Evolutionary conservation across 2,113 vertebrate genomes (phyloP).

Genomic region (Mirounga angustirostris): DNA sequence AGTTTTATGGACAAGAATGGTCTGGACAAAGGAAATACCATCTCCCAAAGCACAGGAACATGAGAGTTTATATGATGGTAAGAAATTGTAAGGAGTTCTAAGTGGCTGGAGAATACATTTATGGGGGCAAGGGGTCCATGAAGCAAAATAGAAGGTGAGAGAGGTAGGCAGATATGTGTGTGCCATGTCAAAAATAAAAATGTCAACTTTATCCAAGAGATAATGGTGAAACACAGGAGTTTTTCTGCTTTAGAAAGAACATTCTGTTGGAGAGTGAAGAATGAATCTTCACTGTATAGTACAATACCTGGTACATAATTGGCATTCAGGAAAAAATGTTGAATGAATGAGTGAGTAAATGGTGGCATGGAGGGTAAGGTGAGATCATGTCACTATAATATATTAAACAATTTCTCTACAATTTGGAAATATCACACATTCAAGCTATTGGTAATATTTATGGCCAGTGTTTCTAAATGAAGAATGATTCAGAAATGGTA

Average conservation of each 20-base stretch:
- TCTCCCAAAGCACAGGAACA: background rate
- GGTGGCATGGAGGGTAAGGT: background rate
- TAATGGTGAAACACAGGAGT: background rate
- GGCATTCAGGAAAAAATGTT: background rate
- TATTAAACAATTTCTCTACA: background rate
- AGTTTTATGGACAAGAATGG: background rate
- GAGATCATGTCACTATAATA: background rate
- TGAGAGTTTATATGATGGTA: background rate
- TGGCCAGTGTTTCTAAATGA: background rate
- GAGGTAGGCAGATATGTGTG: background rate
- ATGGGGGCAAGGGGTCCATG: background rate
- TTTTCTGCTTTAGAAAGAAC: background rate
- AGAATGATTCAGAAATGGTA: background rate
- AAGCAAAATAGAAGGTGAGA: background rate
- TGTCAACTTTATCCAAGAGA: background rate
- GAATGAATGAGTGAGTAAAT: background rate
- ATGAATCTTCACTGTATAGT: background rate
- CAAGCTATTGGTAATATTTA: background rate
- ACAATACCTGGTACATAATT: background rate
- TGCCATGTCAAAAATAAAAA: background rate
- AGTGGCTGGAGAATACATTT: background rate
- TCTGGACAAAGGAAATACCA: background rate
- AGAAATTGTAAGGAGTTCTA: background rate
- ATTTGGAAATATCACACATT: background rate
- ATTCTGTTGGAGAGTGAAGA: background rate